Evolutionary conservation across 2,888 invertebrate genomes (phyloP).

Genomic region (Sisyra terminalis): DNA sequence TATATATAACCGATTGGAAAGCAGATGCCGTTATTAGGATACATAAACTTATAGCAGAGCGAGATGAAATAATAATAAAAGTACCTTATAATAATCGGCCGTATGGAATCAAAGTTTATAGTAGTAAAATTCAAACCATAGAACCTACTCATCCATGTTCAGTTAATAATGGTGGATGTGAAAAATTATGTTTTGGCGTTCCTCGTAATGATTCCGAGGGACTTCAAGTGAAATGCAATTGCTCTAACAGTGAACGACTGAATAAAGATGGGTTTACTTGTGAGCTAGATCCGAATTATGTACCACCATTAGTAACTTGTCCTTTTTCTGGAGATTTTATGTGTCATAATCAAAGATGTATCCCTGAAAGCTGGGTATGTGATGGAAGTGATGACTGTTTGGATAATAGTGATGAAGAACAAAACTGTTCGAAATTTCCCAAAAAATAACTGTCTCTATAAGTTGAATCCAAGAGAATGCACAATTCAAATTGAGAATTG

Average conservation of each 20-base stretch:
- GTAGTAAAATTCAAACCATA: constrained; percentile 53
- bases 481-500: too few relatives aligned
- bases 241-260: constrained; percentile 83
- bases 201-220: constrained; percentile 41
- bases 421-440: constrained; percentile 89
- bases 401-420: constrained; percentile 89
- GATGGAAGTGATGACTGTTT: constrained; percentile 93
- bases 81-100: constrained; percentile 82
- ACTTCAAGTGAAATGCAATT: constrained; percentile 62
- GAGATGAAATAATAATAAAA: constrained; percentile 69
- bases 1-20: constrained; percentile 97
- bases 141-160: constrained; percentile 64
- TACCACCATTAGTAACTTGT: constrained; percentile 77
- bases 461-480: too few relatives aligned
- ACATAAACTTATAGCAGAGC: constrained; percentile 75
- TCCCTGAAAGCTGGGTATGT: constrained; percentile 89
- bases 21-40: constrained; percentile 84
- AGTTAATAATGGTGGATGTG: constrained; percentile 75
- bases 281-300: constrained; percentile 62
- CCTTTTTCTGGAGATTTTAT: constrained; percentile 88
- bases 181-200: constrained; percentile 88
- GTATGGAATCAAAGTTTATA: constrained; percentile 81
- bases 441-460: too few relatives aligned
- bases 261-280: constrained; percentile 54
- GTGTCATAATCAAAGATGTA: constrained; percentile 81